A percentile compares a stretch with the other conserved stretches of the same genome.
phyloP scores from a whole-genome alignment of 1,140 invertebrate genomes.

The Panagrolaimus sp. region DNA sequence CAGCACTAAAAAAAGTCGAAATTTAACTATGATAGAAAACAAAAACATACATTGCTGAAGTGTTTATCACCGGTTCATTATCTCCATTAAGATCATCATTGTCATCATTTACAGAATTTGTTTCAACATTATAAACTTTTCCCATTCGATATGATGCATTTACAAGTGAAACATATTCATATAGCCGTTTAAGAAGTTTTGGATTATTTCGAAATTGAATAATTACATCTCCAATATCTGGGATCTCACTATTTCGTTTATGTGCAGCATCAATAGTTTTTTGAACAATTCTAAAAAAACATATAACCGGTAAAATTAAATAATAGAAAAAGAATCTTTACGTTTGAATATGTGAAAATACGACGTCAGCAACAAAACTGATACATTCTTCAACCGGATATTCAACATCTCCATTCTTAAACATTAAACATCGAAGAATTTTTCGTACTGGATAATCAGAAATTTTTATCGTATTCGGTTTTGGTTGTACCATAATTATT shows the following conservation, averaged over 20 bases:
- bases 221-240: not conserved
- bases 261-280: not conserved
- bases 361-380: not conserved
- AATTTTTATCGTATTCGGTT: not conserved
- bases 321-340: too few species aligned
- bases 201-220: not conserved
- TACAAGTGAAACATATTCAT: conserved; percentile 13
- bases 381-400: conserved; percentile 14
- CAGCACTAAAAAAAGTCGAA: too few species aligned
- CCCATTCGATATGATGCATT: not conserved
- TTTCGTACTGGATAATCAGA: not conserved
- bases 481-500: too few species aligned
- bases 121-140: conserved; percentile 10
- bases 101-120: not conserved
- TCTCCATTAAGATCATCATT: not conserved
- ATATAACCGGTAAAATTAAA: too few species aligned
- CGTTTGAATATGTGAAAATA: not conserved
- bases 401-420: not conserved
- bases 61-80: too few species aligned
- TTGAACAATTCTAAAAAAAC: conserved; percentile 4
- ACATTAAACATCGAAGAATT: not conserved
- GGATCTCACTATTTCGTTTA: not conserved
- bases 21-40: too few species aligned
- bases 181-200: not conserved
- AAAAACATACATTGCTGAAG: too few species aligned